These are phyloP conservation scores for Globicephala melas DNA, from an alignment of 2,113 vertebrate species.

Conservation along the genomic window DNA sequence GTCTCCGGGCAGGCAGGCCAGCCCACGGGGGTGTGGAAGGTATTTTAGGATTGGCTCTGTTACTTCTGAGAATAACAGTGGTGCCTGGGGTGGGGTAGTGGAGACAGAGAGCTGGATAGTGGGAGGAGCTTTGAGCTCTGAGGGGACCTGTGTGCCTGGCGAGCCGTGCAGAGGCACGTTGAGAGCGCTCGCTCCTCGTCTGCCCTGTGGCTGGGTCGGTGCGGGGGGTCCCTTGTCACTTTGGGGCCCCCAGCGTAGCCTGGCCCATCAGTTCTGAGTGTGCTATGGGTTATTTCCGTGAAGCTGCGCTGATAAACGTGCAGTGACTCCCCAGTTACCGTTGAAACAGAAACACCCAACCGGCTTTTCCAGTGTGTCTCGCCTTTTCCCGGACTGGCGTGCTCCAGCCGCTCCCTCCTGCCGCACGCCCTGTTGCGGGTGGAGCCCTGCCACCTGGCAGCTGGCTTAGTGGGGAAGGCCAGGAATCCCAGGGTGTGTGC, in stretches of 20 bases:
- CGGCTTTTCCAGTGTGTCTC: slow-evolving; percentile 37
- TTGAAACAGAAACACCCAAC: slow-evolving; percentile 19
- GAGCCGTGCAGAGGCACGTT: background rate
- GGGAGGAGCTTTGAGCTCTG: background rate
- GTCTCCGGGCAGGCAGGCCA: background rate
- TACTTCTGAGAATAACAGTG: background rate
- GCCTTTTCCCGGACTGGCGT: slow-evolving; percentile 43
- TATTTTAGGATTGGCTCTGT: background rate
- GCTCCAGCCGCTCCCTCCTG: background rate
- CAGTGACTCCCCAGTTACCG: background rate
- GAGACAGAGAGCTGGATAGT: background rate
- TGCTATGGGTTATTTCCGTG: background rate
- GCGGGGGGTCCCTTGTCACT: no score
- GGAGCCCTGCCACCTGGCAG: background rate
- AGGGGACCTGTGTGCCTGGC: fast-evolving
- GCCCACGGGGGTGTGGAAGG: background rate
- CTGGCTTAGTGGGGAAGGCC: background rate
- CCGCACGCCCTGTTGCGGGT: background rate
- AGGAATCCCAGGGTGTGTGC: background rate
- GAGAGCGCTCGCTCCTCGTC: fast-evolving
- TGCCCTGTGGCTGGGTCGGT: background rate
- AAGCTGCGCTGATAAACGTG: background rate
- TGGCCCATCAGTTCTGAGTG: background rate
- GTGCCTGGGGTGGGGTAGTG: background rate
- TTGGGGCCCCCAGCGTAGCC: background rate